These are phyloP conservation scores for Actias luna DNA, from an alignment of 2,888 invertebrate species.

Conservation along the genomic window DNA sequence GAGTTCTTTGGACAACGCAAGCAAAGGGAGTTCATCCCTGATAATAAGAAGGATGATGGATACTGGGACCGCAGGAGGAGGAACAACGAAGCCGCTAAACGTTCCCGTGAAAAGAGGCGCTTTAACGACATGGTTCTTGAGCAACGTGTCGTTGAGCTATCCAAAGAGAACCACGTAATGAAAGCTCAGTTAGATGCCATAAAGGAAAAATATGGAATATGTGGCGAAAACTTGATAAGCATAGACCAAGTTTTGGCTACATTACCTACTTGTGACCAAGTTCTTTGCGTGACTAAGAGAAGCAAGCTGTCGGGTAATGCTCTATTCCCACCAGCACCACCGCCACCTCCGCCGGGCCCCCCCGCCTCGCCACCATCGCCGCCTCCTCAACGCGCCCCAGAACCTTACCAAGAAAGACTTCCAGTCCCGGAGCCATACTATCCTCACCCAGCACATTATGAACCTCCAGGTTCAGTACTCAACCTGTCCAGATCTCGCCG, in stretches of 20 bases:
- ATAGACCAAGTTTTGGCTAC: slow-evolving; percentile 94
- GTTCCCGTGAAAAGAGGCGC: slow-evolving; percentile 97
- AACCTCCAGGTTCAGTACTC: slow-evolving; percentile 85
- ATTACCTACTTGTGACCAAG: slow-evolving; percentile 91
- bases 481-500: slow-evolving; percentile 86
- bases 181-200: slow-evolving; percentile 96
- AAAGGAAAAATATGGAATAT: slow-evolving; percentile 95
- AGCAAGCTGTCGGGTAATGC: slow-evolving; percentile 72
- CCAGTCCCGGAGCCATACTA: slow-evolving; percentile 75
- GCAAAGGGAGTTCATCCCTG: slow-evolving; percentile 97
- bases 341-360: slow-evolving; percentile 77
- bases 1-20: slow-evolving; percentile 95
- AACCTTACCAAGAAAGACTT: slow-evolving; percentile 73
- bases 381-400: slow-evolving; percentile 80
- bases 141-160: slow-evolving; percentile 95
- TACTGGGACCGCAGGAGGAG: slow-evolving; percentile 98
- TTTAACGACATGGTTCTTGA: slow-evolving; percentile 98
- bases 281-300: slow-evolving; percentile 91
- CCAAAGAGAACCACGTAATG: slow-evolving; percentile 96
- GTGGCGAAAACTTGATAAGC: slow-evolving; percentile 92
- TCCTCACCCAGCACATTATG: slow-evolving; percentile 80
- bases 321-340: slow-evolving; percentile 80
- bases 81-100: slow-evolving; percentile 98
- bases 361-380: slow-evolving; percentile 76
- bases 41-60: slow-evolving; percentile 97